Percentiles rank a stretch among this genome's conserved stretches.
phyloP scores from a whole-genome alignment of 37 sponge, comb jelly and placozoan genomes.

The Spongilla lacustris region DNA sequence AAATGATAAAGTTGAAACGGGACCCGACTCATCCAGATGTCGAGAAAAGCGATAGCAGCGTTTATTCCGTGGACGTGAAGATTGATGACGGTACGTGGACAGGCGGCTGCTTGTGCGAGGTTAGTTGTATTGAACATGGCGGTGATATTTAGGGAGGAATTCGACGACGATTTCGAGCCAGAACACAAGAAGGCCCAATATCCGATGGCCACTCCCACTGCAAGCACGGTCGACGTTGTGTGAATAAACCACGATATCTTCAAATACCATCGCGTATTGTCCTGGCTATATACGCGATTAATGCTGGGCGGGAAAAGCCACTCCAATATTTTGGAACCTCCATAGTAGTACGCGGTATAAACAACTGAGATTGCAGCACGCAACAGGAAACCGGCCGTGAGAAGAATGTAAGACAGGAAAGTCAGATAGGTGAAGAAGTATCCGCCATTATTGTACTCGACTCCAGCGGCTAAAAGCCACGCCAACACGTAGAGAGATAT shows the following conservation, averaged over 20 bases:
- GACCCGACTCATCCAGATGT: slow-evolving; percentile 44
- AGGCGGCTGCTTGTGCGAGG: background rate
- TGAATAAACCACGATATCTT: slow-evolving; percentile 13
- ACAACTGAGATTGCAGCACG: slow-evolving; percentile 1
- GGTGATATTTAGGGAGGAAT: background rate
- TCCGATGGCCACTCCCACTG: background rate
- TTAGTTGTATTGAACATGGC: background rate
- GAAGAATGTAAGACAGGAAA: slow-evolving; percentile 11
- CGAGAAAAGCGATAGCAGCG: slow-evolving; percentile 24
- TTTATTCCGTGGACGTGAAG: slow-evolving; percentile 68
- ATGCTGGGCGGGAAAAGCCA: background rate
- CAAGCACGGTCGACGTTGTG: background rate
- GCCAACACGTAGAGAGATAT: slow-evolving; percentile 27
- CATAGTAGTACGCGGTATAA: slow-evolving; percentile 31
- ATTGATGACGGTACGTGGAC: background rate
- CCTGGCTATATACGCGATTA: slow-evolving; percentile 19
- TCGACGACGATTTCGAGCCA: background rate
- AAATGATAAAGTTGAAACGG: slow-evolving; percentile 63
- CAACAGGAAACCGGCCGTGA: background rate
- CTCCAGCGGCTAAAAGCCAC: slow-evolving; percentile 23
- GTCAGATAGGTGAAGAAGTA: slow-evolving; percentile 51
- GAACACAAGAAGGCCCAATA: slow-evolving; percentile 5
- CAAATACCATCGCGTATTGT: slow-evolving; percentile 38
- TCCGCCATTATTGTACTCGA: background rate
- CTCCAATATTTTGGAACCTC: background rate